Conservation (phyloP, 2,888 invertebrate genomes). For the Odontomyia ornata region DNA sequence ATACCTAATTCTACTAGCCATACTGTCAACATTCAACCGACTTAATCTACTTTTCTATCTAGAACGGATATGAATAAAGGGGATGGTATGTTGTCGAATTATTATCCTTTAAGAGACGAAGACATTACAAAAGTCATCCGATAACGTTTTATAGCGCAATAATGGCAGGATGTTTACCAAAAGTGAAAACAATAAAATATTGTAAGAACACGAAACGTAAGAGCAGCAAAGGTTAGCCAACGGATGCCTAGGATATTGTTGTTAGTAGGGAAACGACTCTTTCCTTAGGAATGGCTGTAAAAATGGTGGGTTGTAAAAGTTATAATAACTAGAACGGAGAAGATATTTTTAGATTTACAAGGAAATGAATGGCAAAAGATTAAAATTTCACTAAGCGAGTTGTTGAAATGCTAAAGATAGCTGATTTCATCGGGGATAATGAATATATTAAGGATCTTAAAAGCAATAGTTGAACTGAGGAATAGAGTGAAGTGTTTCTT, state of each 20-base stretch:
- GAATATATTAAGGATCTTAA: too few species aligned
- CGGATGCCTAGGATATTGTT: neutral
- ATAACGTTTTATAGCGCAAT: conserved; percentile 32
- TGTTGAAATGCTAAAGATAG: too few species aligned
- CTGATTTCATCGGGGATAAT: too few species aligned
- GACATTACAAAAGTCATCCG: conserved; percentile 18
- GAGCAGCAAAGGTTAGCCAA: neutral
- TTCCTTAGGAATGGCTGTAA: neutral
- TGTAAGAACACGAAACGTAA: neutral
- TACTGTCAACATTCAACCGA: too few species aligned
- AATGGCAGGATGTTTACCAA: conserved; percentile 17
- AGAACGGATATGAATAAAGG: too few species aligned
- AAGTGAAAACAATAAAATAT: conserved; percentile 7
- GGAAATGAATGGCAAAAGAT: neutral
- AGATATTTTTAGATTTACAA: conserved; percentile 2
- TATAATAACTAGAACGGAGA: neutral
- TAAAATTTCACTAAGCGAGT: too few species aligned
- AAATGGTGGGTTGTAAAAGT: conserved; percentile 19
- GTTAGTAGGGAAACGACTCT: neutral
- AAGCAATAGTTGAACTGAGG: too few species aligned
- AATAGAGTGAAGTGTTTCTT: too few species aligned
- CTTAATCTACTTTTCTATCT: too few species aligned
- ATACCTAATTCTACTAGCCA: too few species aligned
- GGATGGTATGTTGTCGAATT: too few species aligned
- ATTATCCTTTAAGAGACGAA: too few species aligned